Evolutionary conservation across 2,888 invertebrate genomes (phyloP), one percentile per base, ranked within the genome.

Genomic region (Dromius quadrimaculatus): DNA sequence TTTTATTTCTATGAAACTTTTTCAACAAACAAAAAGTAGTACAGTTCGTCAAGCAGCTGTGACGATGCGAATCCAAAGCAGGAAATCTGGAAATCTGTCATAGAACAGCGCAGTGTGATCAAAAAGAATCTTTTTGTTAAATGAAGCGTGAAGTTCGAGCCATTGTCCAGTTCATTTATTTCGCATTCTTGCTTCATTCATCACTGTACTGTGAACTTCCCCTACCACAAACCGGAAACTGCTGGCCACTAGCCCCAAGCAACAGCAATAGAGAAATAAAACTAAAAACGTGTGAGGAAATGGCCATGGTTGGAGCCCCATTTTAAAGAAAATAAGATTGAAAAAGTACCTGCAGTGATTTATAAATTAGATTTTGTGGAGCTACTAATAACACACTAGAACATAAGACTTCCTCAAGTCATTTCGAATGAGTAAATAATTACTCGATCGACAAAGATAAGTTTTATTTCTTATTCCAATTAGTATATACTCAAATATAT

Each of bases 81-180:
- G 41, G 41, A 41, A 47, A 32, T 32, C 5, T 6, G 5, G 9
- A 32, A 57, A 63, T 63, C 45, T 63, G 45, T 63, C 63, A 63
- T 63, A 28, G 20, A 13, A 15, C 20, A 32, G 57, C 54, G 28
- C 32, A 22, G 50, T 15, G 38, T 54, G 65, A 36, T 65, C 65
- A 50, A 34, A 66, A 66, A 65, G 68, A 73, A 74, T 76, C 74
- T 75, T 73, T 71, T 73, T 71, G 73, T 74, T 74, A 79, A 80
- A 79, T 80, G 79, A 80, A 78, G 77, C 77, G 79, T 76, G 76
- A 79, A 78, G 76, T 75, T 77, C 77, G 76, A 77, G 77, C 79
- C 78, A 79, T 80, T 80, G 81, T 80, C 81, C 81, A 80, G 79
- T 77, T 79, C 80, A 80, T 81, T 80, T 79, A 77, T 79, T 79